Percentiles rank a stretch among this genome's conserved stretches.
phyloP scores from a whole-genome alignment of 2,113 vertebrate genomes.

The Chionis minor region DNA sequence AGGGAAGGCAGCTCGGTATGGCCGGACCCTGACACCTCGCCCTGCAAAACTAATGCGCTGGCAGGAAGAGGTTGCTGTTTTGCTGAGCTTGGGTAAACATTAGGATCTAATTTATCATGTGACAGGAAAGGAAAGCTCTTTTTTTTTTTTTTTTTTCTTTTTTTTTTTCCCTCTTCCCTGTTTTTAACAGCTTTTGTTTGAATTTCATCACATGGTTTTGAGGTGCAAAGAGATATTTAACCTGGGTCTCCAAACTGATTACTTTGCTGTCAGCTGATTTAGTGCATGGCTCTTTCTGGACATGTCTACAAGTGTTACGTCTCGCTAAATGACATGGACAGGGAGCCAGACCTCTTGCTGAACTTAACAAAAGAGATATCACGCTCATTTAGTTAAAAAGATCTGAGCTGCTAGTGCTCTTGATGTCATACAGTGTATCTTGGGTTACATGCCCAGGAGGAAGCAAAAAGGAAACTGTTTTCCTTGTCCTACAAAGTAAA shows the following conservation, averaged over 20 bases:
- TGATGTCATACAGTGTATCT: fast-evolving
- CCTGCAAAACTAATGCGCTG: neutral
- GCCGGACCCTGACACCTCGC: neutral
- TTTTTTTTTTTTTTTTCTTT: too few species aligned
- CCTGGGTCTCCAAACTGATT: neutral
- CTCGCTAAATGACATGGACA: neutral
- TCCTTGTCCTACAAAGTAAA: neutral
- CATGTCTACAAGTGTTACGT: neutral
- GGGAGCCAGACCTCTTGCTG: conserved; percentile 22
- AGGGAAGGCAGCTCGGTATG: neutral
- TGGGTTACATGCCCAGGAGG: neutral
- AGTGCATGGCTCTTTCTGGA: neutral
- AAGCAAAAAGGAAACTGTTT: neutral
- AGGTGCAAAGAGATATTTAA: neutral
- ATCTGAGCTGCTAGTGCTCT: neutral
- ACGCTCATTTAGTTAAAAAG: neutral
- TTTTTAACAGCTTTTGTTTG: conserved; percentile 48
- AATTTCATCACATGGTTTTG: neutral
- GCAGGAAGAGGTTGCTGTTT: neutral
- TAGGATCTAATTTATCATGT: conserved; percentile 24
- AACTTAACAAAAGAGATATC: neutral
- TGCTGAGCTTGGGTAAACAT: conserved; percentile 30
- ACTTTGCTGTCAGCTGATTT: neutral
- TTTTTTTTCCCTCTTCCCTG: too few species aligned
- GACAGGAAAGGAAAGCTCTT: neutral